A percentile compares a stretch with the other conserved stretches of the same genome.
These are phyloP conservation scores for Morinoia aosen DNA, from an alignment of 2,888 invertebrate species.

Conservation along the genomic window DNA sequence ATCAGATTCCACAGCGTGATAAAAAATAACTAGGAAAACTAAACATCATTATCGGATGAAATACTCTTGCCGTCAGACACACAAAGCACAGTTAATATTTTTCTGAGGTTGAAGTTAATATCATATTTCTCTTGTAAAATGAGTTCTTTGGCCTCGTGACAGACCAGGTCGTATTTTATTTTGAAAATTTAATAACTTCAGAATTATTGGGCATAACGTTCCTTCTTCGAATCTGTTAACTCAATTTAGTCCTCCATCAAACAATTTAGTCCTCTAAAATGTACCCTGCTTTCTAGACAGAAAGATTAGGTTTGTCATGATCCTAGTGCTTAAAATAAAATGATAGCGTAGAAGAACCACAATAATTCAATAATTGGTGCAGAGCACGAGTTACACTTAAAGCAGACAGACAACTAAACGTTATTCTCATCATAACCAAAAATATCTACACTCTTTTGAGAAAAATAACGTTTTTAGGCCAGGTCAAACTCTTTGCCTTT, in stretches of 20 bases:
- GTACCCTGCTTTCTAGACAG: neutral
- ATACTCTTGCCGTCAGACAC: neutral
- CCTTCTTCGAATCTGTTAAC: neutral
- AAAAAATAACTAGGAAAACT: neutral
- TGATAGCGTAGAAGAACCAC: neutral
- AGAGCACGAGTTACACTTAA: neutral
- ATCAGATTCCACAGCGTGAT: neutral
- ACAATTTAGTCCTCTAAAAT: neutral
- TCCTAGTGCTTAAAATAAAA: neutral
- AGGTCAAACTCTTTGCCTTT: conserved; percentile 67
- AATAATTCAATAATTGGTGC: neutral
- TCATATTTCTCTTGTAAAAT: neutral
- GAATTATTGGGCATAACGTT: neutral
- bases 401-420: neutral
- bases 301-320: neutral
- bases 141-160: too few relatives aligned
- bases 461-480: neutral
- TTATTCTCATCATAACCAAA: conserved; percentile 14
- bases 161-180: too few relatives aligned
- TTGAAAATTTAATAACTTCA: neutral
- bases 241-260: neutral
- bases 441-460: conserved; percentile 5
- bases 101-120: neutral
- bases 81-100: neutral
- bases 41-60: neutral